These are phyloP conservation scores for Pampusana beccarii DNA, from an alignment of 2,113 vertebrate genomes.

Conservation along the genomic window DNA sequence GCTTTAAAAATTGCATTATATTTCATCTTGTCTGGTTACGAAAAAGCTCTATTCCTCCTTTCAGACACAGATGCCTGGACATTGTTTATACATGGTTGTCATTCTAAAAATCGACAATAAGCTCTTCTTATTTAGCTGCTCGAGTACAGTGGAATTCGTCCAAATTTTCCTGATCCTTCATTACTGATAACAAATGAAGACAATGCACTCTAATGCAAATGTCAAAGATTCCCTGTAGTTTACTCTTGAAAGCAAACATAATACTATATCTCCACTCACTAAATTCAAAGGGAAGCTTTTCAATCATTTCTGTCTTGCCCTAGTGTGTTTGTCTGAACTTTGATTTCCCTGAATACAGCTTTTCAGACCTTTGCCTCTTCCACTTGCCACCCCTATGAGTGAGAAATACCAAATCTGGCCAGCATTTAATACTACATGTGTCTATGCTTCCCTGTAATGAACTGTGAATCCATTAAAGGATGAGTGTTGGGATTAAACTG, in stretches of 20 bases:
- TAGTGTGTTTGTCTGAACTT: conserved; percentile 30
- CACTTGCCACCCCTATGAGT: not conserved
- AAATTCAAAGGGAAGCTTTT: conserved; percentile 3
- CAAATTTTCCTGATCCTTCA: conserved; percentile 47
- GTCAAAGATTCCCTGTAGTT: conserved; percentile 6
- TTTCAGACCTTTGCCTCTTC: conserved; percentile 33
- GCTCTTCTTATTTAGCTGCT: conserved; percentile 4
- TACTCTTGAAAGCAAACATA: conserved; percentile 38
- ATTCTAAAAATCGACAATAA: conserved; percentile 26
- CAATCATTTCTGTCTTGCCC: not conserved
- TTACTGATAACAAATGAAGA: conserved; percentile 49
- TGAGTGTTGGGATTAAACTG: conserved; percentile 33
- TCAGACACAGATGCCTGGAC: conserved; percentile 2
- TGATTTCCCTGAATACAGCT: conserved; percentile 48
- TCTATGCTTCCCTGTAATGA: conserved; percentile 26
- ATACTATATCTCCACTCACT: not conserved
- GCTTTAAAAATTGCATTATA: not conserved
- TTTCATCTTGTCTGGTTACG: not conserved
- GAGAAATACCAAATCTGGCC: conserved; percentile 42
- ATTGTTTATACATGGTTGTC: not conserved
- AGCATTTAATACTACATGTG: conserved; percentile 9
- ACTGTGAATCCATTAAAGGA: conserved; percentile 56
- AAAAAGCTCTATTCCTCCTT: conserved; percentile 13
- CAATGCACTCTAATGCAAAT: conserved; percentile 52
- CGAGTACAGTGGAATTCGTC: not conserved